Percentiles rank a stretch among this genome's conserved stretches.
These are phyloP conservation scores for Platerodrilus igneus DNA, from an alignment of 2,888 invertebrate species.

Conservation along the genomic window DNA sequence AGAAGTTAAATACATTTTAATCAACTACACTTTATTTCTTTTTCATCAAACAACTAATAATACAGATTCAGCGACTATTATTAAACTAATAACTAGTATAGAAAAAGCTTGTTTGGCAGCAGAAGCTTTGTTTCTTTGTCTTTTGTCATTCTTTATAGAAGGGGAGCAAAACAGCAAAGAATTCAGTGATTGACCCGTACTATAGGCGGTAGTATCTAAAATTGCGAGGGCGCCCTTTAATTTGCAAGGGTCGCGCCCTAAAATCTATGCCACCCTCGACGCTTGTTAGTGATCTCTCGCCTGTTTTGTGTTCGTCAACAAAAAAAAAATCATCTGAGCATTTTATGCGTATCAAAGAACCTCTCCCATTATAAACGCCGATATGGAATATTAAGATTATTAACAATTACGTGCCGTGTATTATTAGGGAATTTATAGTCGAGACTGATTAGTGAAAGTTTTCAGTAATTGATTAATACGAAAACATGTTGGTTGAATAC, in stretches of 20 bases:
- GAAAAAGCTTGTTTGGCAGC: slow-evolving; percentile 20
- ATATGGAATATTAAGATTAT: too few species aligned
- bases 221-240: slow-evolving; percentile 44
- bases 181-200: slow-evolving; percentile 34
- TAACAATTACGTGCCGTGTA: too few species aligned
- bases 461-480: too few species aligned
- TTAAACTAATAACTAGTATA: slow-evolving; percentile 19
- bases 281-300: slow-evolving; percentile 45
- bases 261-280: slow-evolving; percentile 44
- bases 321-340: slow-evolving; percentile 34
- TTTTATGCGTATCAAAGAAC: slow-evolving; percentile 24
- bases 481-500: too few species aligned
- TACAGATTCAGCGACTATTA: slow-evolving; percentile 8
- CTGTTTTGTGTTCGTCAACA: slow-evolving; percentile 33
- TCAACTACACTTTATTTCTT: too few species aligned
- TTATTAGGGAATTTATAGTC: too few species aligned
- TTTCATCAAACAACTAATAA: too few species aligned
- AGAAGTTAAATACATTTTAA: too few species aligned
- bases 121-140: slow-evolving; percentile 20
- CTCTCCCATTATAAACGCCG: too few species aligned
- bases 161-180: too few species aligned
- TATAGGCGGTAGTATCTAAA: slow-evolving; percentile 37
- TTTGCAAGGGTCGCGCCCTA: slow-evolving; percentile 48
- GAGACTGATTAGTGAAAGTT: too few species aligned
- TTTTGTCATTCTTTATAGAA: too few species aligned